Base-by-base conservation (phyloP, 2,888 invertebrate species). In the Synanthedon myopaeformis region DNA sequence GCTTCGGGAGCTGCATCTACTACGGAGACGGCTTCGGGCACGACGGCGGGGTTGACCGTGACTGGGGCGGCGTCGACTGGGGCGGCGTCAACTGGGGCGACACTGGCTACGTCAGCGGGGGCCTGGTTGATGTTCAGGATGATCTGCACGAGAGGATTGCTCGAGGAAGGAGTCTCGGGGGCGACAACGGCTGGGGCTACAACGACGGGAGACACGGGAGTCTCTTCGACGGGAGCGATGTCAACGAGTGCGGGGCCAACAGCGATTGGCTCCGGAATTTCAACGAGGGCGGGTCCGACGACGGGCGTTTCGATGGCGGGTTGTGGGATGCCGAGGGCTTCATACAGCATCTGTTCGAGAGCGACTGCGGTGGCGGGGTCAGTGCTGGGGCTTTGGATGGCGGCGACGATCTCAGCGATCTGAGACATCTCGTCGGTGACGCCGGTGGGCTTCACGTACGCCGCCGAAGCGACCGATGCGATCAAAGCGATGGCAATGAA, bases 341-440 rank as follows among this genome's bases (percentile, higher is more conserved):
- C 65, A 19, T 67, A 62, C 51, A 70, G 68, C 56, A 59, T 41
- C 45, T 55, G 57, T 28, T 61, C 55, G 13, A 63, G 62, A 42
- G 67, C 55, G 53, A 63, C 69, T 53, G 72, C 75, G 64, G 76
- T 75, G 61, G 73, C 74, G 58, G 73, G 73, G 66, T 75, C 61
- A 56, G 74, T 73, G 72, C 67, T 68, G 58, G 74, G 75, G 72
- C 69, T 74, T 55, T 73, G 58, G 72, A 78, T 78, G 61, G 78
- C 76, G 52, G 65, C 72, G 54, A 77, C 60, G 64, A 77, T 73
- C 58, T 69, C 65, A 58, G 68, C 60, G 57, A 76, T 55, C 63
- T 71, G 64, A 13, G 63, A 58, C 42, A 59, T 8, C 59, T 67
- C 67, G 23, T 48, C 55, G 50, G 52, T 51, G 53, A 63, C 54